Evolutionary conservation across 1,140 invertebrate genomes (phyloP).

Genomic region (Drosophila pseudoobscura): DNA sequence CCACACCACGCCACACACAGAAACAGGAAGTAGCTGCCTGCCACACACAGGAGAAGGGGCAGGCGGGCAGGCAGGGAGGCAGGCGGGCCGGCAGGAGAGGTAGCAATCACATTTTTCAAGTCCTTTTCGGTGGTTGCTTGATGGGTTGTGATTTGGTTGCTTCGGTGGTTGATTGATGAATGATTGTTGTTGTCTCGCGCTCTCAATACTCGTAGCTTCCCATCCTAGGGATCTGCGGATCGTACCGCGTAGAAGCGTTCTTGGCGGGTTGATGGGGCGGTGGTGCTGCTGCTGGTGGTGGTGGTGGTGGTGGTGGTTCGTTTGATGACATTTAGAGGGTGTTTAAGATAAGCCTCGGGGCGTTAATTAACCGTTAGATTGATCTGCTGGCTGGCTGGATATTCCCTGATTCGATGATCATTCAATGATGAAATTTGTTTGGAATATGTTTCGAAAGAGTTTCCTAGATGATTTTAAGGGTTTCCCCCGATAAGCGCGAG

Average conservation of each 20-base stretch:
- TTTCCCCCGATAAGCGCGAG: too few relatives aligned
- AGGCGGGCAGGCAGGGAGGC: slow-evolving; percentile 8
- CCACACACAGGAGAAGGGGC: slow-evolving; percentile 6
- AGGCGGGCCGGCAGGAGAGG: slow-evolving; percentile 25
- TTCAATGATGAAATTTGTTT: too few relatives aligned
- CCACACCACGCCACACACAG: neutral
- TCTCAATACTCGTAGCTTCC: slow-evolving; percentile 19
- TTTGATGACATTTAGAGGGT: slow-evolving; percentile 46
- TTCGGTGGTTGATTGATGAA: slow-evolving; percentile 75
- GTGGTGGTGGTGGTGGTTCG: neutral
- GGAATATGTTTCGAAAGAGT: too few relatives aligned
- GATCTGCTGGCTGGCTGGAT: slow-evolving; percentile 17
- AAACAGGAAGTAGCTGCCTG: slow-evolving; percentile 59
- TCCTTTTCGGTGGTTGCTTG: slow-evolving; percentile 62
- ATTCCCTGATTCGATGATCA: too few relatives aligned
- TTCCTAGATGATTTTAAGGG: too few relatives aligned
- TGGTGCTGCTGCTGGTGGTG: slow-evolving; percentile 12
- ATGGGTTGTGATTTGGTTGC: slow-evolving; percentile 68
- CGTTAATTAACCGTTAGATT: slow-evolving; percentile 49
- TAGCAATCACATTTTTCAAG: slow-evolving; percentile 50
- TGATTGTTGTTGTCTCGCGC: slow-evolving; percentile 27
- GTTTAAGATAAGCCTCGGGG: slow-evolving; percentile 38
- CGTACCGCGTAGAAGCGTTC: slow-evolving; percentile 1
- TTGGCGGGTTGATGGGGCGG: slow-evolving; percentile 6
- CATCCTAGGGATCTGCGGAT: neutral